These are phyloP conservation scores for Drosophila pseudotalamancana DNA, from an alignment of 2,888 invertebrate species.

Conservation along the genomic window DNA sequence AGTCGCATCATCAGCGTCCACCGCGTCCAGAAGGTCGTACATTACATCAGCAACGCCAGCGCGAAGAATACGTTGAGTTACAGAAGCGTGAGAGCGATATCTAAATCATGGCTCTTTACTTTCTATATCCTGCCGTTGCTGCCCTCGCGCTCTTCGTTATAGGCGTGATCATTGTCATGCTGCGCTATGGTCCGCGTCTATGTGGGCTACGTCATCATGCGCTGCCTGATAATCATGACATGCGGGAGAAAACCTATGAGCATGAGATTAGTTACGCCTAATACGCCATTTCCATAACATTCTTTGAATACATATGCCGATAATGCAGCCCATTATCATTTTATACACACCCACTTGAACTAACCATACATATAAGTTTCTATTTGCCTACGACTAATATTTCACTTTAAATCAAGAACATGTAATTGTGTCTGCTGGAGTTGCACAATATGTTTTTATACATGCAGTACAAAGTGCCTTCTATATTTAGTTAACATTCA, in stretches of 20 bases:
- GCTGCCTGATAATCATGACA: slow-evolving; percentile 87
- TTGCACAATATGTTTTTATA: slow-evolving; percentile 23
- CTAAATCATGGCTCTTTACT: slow-evolving; percentile 86
- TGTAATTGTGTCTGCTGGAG: slow-evolving; percentile 7
- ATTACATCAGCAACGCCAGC: slow-evolving; percentile 80
- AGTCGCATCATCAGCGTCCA: slow-evolving; percentile 73
- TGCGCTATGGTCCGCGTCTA: slow-evolving; percentile 90
- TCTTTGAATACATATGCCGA: neutral
- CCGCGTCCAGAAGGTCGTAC: slow-evolving; percentile 81
- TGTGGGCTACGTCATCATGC: slow-evolving; percentile 90
- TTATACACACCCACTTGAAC: slow-evolving; percentile 33
- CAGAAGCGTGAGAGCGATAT: slow-evolving; percentile 93
- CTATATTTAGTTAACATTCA: slow-evolving; percentile 22
- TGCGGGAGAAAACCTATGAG: slow-evolving; percentile 86
- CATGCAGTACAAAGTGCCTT: slow-evolving; percentile 58
- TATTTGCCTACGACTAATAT: slow-evolving; percentile 44
- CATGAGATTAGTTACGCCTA: slow-evolving; percentile 84
- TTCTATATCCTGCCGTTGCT: slow-evolving; percentile 91
- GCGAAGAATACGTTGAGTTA: slow-evolving; percentile 86
- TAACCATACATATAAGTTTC: slow-evolving; percentile 53
- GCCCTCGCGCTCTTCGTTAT: slow-evolving; percentile 90
- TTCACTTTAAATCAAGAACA: slow-evolving; percentile 1
- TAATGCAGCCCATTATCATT: slow-evolving; percentile 20
- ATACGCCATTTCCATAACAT: slow-evolving; percentile 34
- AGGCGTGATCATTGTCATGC: slow-evolving; percentile 89